Base-by-base conservation (phyloP, 2,888 invertebrate genomes). In the Myathropa florea region DNA sequence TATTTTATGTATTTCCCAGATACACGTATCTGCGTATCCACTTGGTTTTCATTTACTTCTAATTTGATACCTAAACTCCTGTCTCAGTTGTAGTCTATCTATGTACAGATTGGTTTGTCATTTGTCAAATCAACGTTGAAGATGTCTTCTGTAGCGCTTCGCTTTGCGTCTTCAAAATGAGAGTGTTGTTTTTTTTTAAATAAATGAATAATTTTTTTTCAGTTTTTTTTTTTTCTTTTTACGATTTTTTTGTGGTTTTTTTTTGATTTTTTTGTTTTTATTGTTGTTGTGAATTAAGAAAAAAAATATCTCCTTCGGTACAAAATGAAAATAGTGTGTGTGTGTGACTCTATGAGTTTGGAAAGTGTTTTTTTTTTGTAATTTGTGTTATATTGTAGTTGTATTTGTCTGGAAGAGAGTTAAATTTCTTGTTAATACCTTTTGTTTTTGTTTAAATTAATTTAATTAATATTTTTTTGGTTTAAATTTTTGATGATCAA, bases 391-490 rank as follows among this genome's bases (percentile, higher is more conserved):
- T 89, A n/a, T 89, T 73, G 24, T 79, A 12, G 18, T 65, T 30
- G 26, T 59, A 21, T 28, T 36, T 57, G 60, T 68, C 30, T 77
- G 78, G 78, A 86, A 82, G 80, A 83, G 80, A 73, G 78, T 86
- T 90, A 89, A 89, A 88, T 85, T 88, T 78, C 89, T 89, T 89
- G 39, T 68, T 72, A 88, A 86, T 75, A 73, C 61, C 39, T n/a
- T 88, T 88, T 90, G 89, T 89, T 88, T 88, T 84, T 83, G 82
- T 88, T 86, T 88, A 88, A 88, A 89, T 88, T 84, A 88, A 84
- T 88, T 78, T 88, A 81, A 77, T 89, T 89, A 84, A 70, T 67
- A 80, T 88, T 89, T 89, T 88, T 85, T 88, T 81, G 63, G 53
- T 77, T 72, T 84, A 65, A 70, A 80, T 85, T 64, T 89, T 89